Evolutionary conservation across 2,888 invertebrate species (phyloP).

Genomic region (Agrenia bidenticulata): DNA sequence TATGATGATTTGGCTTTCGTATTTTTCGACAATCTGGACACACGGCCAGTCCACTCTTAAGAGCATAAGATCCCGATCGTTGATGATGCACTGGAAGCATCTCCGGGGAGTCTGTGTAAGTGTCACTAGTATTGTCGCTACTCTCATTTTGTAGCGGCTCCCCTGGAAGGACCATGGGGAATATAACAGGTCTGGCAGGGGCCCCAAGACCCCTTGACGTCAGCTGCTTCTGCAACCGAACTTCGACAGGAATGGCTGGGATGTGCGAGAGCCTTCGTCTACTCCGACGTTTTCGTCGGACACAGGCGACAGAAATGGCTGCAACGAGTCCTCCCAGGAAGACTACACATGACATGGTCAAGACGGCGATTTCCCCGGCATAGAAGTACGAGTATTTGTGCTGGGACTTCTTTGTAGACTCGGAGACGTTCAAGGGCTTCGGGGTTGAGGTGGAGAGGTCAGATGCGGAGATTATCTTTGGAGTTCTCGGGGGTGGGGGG

Average conservation of each 20-base stretch:
- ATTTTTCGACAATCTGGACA: constrained; percentile 52
- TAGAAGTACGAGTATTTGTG: constrained; percentile 47
- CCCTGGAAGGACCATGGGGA: constrained; percentile 50
- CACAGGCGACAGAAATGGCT: constrained; percentile 64
- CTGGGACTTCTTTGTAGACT: constrained; percentile 36
- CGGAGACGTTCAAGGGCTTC: background rate
- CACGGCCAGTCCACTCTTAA: constrained; percentile 38
- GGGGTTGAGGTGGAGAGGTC: background rate
- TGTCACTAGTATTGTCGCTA: constrained; percentile 54
- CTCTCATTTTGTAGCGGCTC: constrained; percentile 44
- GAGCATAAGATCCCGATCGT: constrained; percentile 27
- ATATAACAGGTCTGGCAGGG: constrained; percentile 48
- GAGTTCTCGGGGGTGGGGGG: background rate
- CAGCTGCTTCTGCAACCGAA: constrained; percentile 48
- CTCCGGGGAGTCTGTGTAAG: constrained; percentile 51
- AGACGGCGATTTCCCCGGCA: constrained; percentile 69
- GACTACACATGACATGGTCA: constrained; percentile 76
- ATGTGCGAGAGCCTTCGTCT: constrained; percentile 50
- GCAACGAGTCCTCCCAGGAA: constrained; percentile 78
- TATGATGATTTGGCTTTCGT: constrained; percentile 39
- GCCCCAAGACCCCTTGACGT: constrained; percentile 35
- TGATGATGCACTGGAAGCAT: constrained; percentile 34
- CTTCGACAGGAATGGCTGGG: constrained; percentile 51
- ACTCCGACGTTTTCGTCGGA: constrained; percentile 46
- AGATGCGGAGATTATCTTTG: background rate